Conservation (phyloP, 1,140 invertebrate species). For the Venturia canescens region DNA sequence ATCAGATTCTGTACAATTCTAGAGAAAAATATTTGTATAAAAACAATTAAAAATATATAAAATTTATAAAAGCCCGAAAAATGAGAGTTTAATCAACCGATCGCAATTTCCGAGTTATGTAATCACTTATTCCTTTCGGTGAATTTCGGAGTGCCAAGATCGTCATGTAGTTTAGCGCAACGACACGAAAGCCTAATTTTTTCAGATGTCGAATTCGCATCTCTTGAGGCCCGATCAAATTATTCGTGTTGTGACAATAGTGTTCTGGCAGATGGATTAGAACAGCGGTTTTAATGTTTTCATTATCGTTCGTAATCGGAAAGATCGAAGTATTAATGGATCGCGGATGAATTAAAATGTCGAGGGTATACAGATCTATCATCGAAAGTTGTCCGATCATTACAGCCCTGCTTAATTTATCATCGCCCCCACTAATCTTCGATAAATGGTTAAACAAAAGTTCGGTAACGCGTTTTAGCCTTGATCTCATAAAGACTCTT, state of each 20-base stretch:
- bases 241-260: slow-evolving; percentile 78
- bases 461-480: slow-evolving; percentile 77
- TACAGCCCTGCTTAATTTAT: slow-evolving; percentile 76
- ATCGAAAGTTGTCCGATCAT: slow-evolving; percentile 78
- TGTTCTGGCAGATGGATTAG: slow-evolving; percentile 83
- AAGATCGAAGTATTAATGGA: slow-evolving; percentile 66
- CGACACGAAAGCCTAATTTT: slow-evolving; percentile 81
- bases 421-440: slow-evolving; percentile 70
- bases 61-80: neutral
- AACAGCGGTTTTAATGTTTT: slow-evolving; percentile 77
- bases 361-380: slow-evolving; percentile 80
- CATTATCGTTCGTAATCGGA: slow-evolving; percentile 68
- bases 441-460: slow-evolving; percentile 62
- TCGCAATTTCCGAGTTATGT: slow-evolving; percentile 72
- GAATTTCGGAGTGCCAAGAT: slow-evolving; percentile 75
- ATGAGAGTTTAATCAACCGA: slow-evolving; percentile 54
- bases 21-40: neutral
- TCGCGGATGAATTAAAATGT: slow-evolving; percentile 79
- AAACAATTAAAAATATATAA: neutral
- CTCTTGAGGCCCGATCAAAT: slow-evolving; percentile 80
- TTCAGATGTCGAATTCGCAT: slow-evolving; percentile 81
- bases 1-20: neutral
- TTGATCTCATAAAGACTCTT: slow-evolving; percentile 64
- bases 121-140: slow-evolving; percentile 69
- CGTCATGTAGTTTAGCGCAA: slow-evolving; percentile 79